Evolutionary conservation across 92 coral and sea anemone species (phyloP), one percentile per base, ranked within the genome.

Genomic region (Montipora capitata): DNA sequence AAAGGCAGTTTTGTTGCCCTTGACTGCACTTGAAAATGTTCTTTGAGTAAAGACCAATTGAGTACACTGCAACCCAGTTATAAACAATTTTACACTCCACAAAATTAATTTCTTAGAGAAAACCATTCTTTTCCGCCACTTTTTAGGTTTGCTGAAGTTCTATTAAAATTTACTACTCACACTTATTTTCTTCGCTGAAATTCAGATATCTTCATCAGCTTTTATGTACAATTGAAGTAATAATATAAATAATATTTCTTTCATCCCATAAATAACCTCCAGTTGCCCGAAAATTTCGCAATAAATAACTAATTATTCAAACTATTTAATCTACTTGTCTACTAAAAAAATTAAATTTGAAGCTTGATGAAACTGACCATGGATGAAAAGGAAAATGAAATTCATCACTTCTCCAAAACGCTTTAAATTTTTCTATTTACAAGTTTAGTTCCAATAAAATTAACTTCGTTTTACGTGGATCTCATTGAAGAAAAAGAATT

Each of bases 221-320:
- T 2, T 59, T 83, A 83, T 83, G 58, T 83, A 83, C 87, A 83
- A 72, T 83, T 83, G 43, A 66, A 80, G 64, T 56, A 35, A 83
- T 62, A 61, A 58, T 83, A 72, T 83, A 81, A 81, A 81, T 77
- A 69, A 27, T 67, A 38, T 68, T 49, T 51, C 66, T 69, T 56
- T 81, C 6, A 79, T 44, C 63, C 63, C 45, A 79, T 65, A 81
- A 68, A 58, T 73, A 40, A 83, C 72, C 40, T 73, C 80, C 72
- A 56, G 59, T 57, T 42, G 59, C 45, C 49, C 35, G 18, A 27
- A 83, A 72, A 43, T 83, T 11, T 72, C 44, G 56, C 79, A 59
- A 83, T 83, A 83, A 83, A 83, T 83, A 83, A 83, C 80, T 72
- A 83, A 78, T 83, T 16, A 64, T n/a, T 68, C 17, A 68, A 44